Conservation (phyloP, 2,888 invertebrate species). For the Oxytorus armatus region DNA sequence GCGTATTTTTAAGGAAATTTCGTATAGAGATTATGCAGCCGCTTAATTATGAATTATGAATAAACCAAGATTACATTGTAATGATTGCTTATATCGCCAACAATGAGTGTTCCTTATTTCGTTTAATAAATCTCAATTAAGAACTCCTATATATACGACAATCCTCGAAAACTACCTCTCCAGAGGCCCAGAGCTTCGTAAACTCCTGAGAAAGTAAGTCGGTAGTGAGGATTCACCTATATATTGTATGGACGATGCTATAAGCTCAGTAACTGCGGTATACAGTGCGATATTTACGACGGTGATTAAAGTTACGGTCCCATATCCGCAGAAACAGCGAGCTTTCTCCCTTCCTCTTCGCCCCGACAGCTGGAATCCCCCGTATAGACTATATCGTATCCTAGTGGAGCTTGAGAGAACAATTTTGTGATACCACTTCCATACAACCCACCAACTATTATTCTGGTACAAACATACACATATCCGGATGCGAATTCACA, state of each 20-base stretch:
- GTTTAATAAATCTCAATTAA: conserved; percentile 8
- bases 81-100: too few relatives aligned
- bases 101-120: neutral
- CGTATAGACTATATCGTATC: conserved; percentile 38
- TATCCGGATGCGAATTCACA: conserved; percentile 21
- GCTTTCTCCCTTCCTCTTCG: conserved; percentile 16
- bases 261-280: conserved; percentile 40
- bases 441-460: neutral
- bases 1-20: too few relatives aligned
- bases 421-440: conserved; percentile 17
- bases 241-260: conserved; percentile 32
- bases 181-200: neutral
- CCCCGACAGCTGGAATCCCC: conserved; percentile 33
- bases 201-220: conserved; percentile 26
- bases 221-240: conserved; percentile 30
- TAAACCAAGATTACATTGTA: too few relatives aligned
- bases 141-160: neutral
- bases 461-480: neutral
- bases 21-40: too few relatives aligned
- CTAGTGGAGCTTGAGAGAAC: conserved; percentile 15
- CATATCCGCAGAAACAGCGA: conserved; percentile 66
- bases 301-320: conserved; percentile 73
- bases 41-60: too few relatives aligned
- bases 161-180: neutral
- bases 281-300: conserved; percentile 72